Base-by-base conservation (phyloP, 2,113 vertebrate species). In the Monarcha castaneiventris region DNA sequence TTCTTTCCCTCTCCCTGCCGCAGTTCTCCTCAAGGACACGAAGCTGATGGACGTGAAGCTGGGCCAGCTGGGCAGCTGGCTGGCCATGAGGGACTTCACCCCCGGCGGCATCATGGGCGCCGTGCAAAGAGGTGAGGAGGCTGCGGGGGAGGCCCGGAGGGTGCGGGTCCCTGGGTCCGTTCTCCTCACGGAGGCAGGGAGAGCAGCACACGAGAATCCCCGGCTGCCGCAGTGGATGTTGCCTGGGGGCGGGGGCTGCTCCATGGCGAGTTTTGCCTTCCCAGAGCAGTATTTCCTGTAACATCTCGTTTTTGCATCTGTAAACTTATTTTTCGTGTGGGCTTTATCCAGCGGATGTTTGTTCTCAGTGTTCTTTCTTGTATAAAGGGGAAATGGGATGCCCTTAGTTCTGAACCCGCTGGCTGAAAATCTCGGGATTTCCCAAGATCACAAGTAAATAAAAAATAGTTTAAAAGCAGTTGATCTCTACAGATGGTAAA, bases 11-110 rank as follows among this genome's bases (percentile, higher is more conserved):
- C 55, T 91, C 35, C 88, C 30, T 80, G 15, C 63, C 17, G 75
- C 89, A 99, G 99, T 99, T 95, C 96, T 98, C 52, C 19, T 99
- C 51, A 98, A 96, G 74, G 98, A 99, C 67, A 98, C 87, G 97
- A 98, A 95, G 48, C 98, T 99, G 56, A 87, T 99, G 98, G 99
- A 99, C 13, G 99, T 99, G 89, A 99, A 99, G 93, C 91, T 99
- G 64, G 98, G 97, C 8, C 97, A 99, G 97, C 71, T 99, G 88
- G 98, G 98, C 27, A 90, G 11, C 71, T 99, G 99, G 99, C 16
- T 99, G 13, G 91, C 98, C 66, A 97, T 97, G 39, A 97, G 98
- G 23, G 98, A 99, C 91, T 99, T 98, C 96, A 98, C 98, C 16
- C 99, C 98, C 27, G 97, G 97, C 6, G 99, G 99, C 44, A 64